Percentiles rank a stretch among this genome's conserved stretches.
Evolutionary conservation across 2,888 invertebrate genomes (phyloP).

Genomic region (Andrena flavipes): DNA sequence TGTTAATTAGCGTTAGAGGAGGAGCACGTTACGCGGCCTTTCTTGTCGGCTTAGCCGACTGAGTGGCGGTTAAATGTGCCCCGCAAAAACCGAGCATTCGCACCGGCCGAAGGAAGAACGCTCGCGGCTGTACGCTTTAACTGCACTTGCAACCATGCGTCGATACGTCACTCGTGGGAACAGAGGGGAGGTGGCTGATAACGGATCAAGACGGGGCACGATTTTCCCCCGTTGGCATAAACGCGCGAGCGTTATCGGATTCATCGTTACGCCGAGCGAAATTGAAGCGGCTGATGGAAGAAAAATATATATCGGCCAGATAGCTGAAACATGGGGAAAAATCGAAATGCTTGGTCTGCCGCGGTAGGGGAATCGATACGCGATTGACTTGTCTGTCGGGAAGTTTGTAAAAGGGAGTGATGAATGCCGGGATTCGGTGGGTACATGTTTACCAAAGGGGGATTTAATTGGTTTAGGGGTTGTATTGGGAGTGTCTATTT

Average conservation of each 20-base stretch:
- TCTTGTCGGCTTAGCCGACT: slow-evolving; percentile 41
- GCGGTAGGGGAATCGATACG: slow-evolving; percentile 32
- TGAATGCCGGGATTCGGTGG: slow-evolving; percentile 19
- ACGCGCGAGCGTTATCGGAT: slow-evolving; percentile 25
- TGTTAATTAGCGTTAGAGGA: slow-evolving; percentile 66
- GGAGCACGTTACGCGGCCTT: slow-evolving; percentile 42
- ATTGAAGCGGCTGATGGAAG: slow-evolving; percentile 26
- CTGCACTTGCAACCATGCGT: neutral
- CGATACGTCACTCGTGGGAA: slow-evolving; percentile 30
- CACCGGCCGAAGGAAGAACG: slow-evolving; percentile 5
- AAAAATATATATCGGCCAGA: neutral
- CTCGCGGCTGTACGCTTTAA: neutral
- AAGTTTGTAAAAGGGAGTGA: slow-evolving; percentile 14
- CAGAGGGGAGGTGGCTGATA: slow-evolving; percentile 11
- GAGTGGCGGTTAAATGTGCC: slow-evolving; percentile 16
- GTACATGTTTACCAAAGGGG: slow-evolving; percentile 19
- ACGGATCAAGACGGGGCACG: slow-evolving; percentile 16
- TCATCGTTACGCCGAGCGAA: slow-evolving; percentile 25
- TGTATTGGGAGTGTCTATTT: slow-evolving; percentile 1
- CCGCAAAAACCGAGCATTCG: slow-evolving; percentile 20
- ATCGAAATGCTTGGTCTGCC: slow-evolving; percentile 47
- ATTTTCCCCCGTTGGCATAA: slow-evolving; percentile 4
- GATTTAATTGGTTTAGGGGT: slow-evolving; percentile 42
- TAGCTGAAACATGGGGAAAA: slow-evolving; percentile 11
- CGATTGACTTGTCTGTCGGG: slow-evolving; percentile 39